Base-by-base conservation (phyloP, 2,797 vertebrate genomes). In the Falco berigora region DNA sequence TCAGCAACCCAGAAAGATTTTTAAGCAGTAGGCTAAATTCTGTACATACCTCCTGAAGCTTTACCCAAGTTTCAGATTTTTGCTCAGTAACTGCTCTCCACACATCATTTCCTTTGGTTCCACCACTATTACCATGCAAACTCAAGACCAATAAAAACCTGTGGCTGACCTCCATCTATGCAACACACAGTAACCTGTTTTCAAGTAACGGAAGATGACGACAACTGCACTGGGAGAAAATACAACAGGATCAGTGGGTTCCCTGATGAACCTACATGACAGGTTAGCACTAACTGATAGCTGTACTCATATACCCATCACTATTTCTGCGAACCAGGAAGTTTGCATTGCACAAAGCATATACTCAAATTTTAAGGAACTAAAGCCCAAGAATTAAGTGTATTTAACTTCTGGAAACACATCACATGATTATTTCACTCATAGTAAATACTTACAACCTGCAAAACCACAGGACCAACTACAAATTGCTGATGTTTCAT, bases 351-450 rank as follows among this genome's bases (percentile, higher is more conserved):
- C n/a, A 62, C 40, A 96, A 79, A 68, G 68, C 56, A 64, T 5
- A 32, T 14, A 36, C 36, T 79, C 74, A 52, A 58, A 68, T 69
- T 61, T 82, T 67, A 81, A 62, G 69, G 47, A 71, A 71, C 49
- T 53, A 58, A 64, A 76, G 30, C 40, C 69, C 14, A 47, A 75
- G 38, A 85, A 75, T 38, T 61, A 80, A 80, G 55, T 24, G 11
- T n/a, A 74, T 64, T 90, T 92, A 91, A 92, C 67, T 87, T 84
- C 46, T 72, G 49, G 73, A 95, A 96, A 91, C n/a, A 59, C n/a
- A 81, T 53, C 27, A 87, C 72, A n/a, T 74, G 16, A 79, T 64
- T 90, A 89, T 61, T 84, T 86, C 52, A 63, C 66, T 79, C 55
- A 63, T 1, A 83, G 69, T 52, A 82, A 91, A 89, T 69, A 59